Evolutionary conservation across 1,140 invertebrate genomes (phyloP).

Genomic region (Rhizoglyphus robini): DNA sequence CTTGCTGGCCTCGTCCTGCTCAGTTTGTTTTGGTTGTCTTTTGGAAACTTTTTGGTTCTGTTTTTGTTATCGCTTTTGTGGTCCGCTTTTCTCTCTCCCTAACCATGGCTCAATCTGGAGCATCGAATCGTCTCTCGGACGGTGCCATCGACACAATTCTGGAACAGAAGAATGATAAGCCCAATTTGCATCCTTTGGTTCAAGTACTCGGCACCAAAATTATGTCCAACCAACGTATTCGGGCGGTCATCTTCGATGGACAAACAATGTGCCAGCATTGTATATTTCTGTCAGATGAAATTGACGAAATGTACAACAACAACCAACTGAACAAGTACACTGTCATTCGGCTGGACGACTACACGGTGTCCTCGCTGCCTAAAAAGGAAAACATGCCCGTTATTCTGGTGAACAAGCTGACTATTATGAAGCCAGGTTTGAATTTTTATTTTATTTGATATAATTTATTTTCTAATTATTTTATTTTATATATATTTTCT

Average conservation of each 20-base stretch:
- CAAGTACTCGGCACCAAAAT: conserved; percentile 6
- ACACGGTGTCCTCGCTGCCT: conserved; percentile 29
- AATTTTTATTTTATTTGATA: no score
- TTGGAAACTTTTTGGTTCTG: no score
- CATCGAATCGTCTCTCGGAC: no score
- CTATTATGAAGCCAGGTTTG: conserved; percentile 2
- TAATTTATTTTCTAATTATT: no score
- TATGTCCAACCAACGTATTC: background rate
- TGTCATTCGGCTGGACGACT: conserved; percentile 60
- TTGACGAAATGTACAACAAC: conserved; percentile 38
- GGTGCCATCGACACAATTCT: background rate
- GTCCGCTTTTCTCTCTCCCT: no score
- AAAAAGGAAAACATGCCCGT: conserved; percentile 3
- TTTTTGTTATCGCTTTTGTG: no score
- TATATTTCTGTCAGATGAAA: conserved; percentile 1
- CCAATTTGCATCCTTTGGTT: background rate
- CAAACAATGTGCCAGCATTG: conserved; percentile 6
- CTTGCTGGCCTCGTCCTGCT: no score
- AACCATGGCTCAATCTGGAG: no score
- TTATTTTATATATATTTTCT: background rate
- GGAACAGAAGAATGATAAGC: background rate
- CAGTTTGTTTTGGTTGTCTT: no score
- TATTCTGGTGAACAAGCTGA: conserved; percentile 23
- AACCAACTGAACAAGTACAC: conserved; percentile 51
- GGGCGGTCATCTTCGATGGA: conserved; percentile 9